Evolutionary conservation across 2,888 invertebrate species (phyloP), one percentile per base, ranked within the genome.

Genomic region (Metopia argyrocephala): DNA sequence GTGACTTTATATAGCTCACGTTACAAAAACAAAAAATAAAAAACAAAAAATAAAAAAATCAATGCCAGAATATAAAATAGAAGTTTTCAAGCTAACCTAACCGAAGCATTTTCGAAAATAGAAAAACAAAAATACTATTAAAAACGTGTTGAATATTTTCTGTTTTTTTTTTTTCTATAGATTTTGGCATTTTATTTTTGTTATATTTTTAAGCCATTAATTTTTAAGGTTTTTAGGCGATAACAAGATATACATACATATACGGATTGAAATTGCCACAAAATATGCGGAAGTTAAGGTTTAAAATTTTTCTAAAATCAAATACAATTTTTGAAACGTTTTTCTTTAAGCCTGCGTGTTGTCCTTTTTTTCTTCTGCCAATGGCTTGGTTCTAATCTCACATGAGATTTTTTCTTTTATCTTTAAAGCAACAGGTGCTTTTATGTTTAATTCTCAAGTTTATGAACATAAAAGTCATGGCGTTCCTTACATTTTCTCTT

Each of bases 1-100:
- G 80, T 80, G 80, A 80, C 80, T 80, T 68, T 69, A 76, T 73
- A 68, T 76, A 76, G 80, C 80, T 80, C 80, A 80, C 76, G 80
- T 80, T 68, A 57, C 27, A 27, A 38, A 48, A 64, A 27, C 62
- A 25, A 31, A 64, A 25, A 54, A 45, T 20, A n/a, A 50, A 59
- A 71, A 66, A 59, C 50, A 31, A 50, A 48, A 48, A 15, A 52
- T 6, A 31, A 56, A 48, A 2, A n/a, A n/a, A n/a, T n/a, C n/a
- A 50, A 31, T 45, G 54, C 23, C 56, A 23, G 15, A 45, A 75
- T 45, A 66, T 31, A 50, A 54, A 68, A 45, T 28, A 28, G 48
- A 45, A 54, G 12, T 12, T 12, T 15, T 38, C 38, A 12, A 9
- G 7, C 31, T 38, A 9, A 12, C 38, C 25, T 15, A 21, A 20